Conservation (phyloP, 2,113 vertebrate species). For the Nipponia nippon region DNA sequence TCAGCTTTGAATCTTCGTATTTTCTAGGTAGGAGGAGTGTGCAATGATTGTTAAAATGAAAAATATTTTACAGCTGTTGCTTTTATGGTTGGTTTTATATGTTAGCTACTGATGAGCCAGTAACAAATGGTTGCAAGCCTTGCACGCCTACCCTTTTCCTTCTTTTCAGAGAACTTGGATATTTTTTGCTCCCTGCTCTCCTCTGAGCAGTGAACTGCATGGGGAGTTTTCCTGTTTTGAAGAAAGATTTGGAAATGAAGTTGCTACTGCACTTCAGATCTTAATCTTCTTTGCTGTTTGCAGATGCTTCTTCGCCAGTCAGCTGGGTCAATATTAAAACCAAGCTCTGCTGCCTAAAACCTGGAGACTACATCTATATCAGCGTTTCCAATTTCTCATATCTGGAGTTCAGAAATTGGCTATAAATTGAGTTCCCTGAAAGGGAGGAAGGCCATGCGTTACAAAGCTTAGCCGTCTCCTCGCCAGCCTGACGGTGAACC, state of each 20-base stretch:
- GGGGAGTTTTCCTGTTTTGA: neutral
- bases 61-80: neutral
- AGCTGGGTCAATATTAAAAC: neutral
- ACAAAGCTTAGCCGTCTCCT: neutral
- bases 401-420: neutral
- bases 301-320: neutral
- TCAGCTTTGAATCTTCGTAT: neutral
- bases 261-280: neutral
- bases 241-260: constrained; percentile 6
- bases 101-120: neutral
- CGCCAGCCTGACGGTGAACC: neutral
- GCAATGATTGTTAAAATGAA: neutral
- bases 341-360: neutral
- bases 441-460: neutral
- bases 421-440: neutral
- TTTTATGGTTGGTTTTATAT: neutral
- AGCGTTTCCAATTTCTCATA: neutral
- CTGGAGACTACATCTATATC: neutral
- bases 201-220: neutral
- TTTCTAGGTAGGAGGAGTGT: neutral
- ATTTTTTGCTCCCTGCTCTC: neutral
- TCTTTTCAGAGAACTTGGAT: neutral
- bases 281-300: neutral
- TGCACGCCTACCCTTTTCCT: neutral
- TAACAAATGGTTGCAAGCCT: constrained; percentile 24